Conservation (phyloP, 2,797 vertebrate species). For the Paramormyrops hopkinsi region DNA sequence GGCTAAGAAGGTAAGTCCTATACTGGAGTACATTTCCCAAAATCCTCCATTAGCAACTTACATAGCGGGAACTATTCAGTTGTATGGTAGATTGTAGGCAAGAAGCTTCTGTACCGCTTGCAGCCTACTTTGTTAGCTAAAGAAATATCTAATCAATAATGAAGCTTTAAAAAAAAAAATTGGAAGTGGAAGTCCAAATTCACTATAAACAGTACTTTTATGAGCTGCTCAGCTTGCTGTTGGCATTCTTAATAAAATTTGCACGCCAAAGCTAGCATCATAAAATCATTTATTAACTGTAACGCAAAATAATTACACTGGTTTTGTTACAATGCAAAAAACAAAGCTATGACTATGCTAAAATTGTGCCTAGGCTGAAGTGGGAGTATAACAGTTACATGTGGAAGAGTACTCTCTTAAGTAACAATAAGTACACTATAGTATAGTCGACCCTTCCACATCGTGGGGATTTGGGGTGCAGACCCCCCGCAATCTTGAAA, state of each 20-base stretch:
- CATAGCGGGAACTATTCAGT: neutral
- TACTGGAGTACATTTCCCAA: neutral
- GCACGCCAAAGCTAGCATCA: neutral
- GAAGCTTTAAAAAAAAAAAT: neutral
- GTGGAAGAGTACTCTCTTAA: neutral
- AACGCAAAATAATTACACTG: neutral
- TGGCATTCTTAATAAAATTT: neutral
- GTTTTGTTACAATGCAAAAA: neutral
- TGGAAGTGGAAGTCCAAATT: neutral
- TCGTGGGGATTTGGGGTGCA: neutral
- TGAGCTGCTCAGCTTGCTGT: neutral
- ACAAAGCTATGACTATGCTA: neutral
- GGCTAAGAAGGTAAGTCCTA: neutral
- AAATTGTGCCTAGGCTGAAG: neutral
- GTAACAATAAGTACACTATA: neutral
- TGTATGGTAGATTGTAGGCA: neutral
- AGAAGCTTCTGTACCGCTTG: neutral
- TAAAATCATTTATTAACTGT: neutral
- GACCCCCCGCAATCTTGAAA: neutral
- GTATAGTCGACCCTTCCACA: neutral
- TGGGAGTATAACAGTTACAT: neutral
- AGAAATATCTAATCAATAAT: neutral
- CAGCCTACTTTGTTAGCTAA: neutral
- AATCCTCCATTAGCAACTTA: no score
- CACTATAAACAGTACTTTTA: neutral